Conservation (phyloP, 1,140 invertebrate genomes). For the Agrypnia vestita region DNA sequence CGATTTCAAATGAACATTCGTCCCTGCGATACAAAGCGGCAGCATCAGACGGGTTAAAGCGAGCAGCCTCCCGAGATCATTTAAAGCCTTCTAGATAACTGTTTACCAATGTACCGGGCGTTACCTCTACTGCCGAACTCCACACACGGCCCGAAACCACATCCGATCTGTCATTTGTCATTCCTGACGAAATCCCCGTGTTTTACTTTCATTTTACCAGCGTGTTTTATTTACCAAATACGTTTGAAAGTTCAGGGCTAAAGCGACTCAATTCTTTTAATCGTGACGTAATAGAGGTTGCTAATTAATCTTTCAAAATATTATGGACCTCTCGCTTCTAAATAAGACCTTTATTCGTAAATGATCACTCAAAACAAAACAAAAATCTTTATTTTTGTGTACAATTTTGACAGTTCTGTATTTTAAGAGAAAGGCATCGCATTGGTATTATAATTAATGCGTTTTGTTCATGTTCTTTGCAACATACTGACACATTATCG, state of each 20-base stretch:
- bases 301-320: conserved; percentile 1
- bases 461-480: no score
- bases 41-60: neutral
- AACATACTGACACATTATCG: no score
- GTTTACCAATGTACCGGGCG: conserved; percentile 18
- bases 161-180: conserved; percentile 30
- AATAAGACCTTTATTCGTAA: no score
- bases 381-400: no score
- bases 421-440: no score
- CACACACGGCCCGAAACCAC: neutral
- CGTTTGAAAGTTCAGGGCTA: conserved; percentile 42
- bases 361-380: no score
- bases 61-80: conserved; percentile 23
- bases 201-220: conserved; percentile 30
- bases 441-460: no score
- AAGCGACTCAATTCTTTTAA: conserved; percentile 13
- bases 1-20: no score
- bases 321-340: neutral
- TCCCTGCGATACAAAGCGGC: no score
- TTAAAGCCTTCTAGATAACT: conserved; percentile 36
- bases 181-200: conserved; percentile 28
- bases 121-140: conserved; percentile 8
- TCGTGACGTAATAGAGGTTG: conserved; percentile 26
- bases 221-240: conserved; percentile 31
- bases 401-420: no score